Evolutionary conservation across 2,797 vertebrate species (phyloP).

Genomic region (Dendrocincla fuliginosa): DNA sequence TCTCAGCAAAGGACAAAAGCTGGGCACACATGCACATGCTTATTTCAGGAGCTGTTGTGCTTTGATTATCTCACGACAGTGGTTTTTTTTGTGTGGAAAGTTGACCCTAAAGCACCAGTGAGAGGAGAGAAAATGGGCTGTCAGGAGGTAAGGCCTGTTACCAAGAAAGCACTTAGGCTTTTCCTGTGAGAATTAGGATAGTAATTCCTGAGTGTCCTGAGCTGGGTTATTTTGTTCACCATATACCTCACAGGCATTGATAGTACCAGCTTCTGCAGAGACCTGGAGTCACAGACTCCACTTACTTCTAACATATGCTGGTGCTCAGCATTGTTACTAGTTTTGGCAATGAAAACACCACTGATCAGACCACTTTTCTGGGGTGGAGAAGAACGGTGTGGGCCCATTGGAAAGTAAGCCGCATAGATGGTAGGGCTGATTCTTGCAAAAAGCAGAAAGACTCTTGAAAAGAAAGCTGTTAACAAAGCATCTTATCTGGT

Average conservation of each 20-base stretch:
- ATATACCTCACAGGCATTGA: background rate
- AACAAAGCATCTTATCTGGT: background rate
- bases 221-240: background rate
- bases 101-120: background rate
- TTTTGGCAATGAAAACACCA: background rate
- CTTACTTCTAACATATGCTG: background rate
- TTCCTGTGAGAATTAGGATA: background rate
- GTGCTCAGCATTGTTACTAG: background rate
- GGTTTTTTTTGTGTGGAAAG: rapidly evolving
- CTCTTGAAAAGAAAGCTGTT: background rate
- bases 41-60: background rate
- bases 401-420: background rate
- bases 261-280: background rate
- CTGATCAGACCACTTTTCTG: background rate
- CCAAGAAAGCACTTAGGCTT: background rate
- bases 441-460: background rate
- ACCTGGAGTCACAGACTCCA: background rate
- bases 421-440: background rate
- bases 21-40: rapidly evolving
- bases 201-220: background rate
- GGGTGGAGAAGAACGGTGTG: background rate
- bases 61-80: background rate
- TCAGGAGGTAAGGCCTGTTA: background rate
- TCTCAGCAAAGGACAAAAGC: background rate
- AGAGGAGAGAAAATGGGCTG: background rate